These are phyloP conservation scores for Tipula helvola DNA, from an alignment of 2,888 invertebrate species.

Conservation along the genomic window DNA sequence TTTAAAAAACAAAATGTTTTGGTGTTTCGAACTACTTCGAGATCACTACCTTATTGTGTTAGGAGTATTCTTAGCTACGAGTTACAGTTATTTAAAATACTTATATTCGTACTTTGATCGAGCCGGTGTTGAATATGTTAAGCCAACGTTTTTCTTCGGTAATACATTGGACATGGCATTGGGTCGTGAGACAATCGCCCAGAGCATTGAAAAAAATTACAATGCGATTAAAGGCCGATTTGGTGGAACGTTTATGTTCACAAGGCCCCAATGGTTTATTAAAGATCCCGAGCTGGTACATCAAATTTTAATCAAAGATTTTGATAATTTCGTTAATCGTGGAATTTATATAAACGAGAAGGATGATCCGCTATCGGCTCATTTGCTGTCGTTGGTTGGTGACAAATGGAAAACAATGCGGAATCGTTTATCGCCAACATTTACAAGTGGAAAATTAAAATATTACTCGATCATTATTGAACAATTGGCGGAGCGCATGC, in stretches of 20 bases:
- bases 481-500: not conserved
- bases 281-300: not conserved
- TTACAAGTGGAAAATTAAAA: not conserved
- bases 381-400: not conserved
- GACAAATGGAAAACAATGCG: not conserved
- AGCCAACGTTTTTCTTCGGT: not conserved
- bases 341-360: not conserved
- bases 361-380: not conserved
- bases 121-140: not conserved
- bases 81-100: not conserved
- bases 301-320: not conserved
- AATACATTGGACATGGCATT: not conserved
- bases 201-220: not conserved
- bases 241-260: not conserved
- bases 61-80: not conserved
- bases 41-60: not conserved
- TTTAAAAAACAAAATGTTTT: not conserved
- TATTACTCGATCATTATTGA: not conserved
- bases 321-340: not conserved
- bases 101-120: not conserved
- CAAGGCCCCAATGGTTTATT: not conserved
- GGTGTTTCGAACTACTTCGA: not conserved
- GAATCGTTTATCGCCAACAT: not conserved
- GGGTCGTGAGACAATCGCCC: not conserved
- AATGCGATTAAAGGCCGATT: not conserved